A percentile compares a stretch with the other conserved stretches of the same genome.
These are phyloP conservation scores for Cathartes aura DNA, from an alignment of 2,113 vertebrate species.

Conservation along the genomic window DNA sequence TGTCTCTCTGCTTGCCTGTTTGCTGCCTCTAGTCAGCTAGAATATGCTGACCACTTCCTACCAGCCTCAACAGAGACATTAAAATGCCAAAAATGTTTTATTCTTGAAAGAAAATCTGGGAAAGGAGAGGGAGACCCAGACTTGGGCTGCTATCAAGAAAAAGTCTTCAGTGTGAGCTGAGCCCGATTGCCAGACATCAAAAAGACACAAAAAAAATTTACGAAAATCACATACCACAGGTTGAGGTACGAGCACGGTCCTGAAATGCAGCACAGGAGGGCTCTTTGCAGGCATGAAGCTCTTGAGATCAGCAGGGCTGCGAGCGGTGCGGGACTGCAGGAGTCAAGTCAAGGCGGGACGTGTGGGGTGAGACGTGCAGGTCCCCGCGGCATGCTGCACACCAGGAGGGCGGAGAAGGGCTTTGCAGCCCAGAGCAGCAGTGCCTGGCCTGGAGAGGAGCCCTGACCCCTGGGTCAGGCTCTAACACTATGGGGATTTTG, in stretches of 20 bases:
- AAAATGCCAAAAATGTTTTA: background rate
- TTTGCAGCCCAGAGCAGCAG: background rate
- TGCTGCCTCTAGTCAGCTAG: background rate
- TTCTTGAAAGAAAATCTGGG: background rate
- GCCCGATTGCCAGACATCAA: background rate
- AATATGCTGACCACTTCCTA: background rate
- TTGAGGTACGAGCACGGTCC: background rate
- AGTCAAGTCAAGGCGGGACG: background rate
- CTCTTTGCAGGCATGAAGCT: background rate
- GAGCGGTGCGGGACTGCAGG: background rate
- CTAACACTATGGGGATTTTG: rapidly evolving
- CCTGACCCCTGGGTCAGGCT: background rate
- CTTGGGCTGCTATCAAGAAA: background rate
- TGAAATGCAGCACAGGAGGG: background rate
- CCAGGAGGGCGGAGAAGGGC: background rate
- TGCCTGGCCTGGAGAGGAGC: background rate
- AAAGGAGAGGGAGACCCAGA: background rate
- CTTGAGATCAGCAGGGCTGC: background rate
- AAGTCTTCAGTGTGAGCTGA: background rate
- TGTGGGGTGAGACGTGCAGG: rapidly evolving
- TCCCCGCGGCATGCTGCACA: background rate
- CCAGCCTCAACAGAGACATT: background rate
- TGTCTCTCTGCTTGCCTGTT: background rate
- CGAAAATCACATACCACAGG: rapidly evolving
- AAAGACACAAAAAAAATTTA: background rate